A percentile compares a stretch with the other conserved stretches of the same genome.
These are phyloP conservation scores for Agrochola circellaris DNA, from an alignment of 2,888 invertebrate species.

Conservation along the genomic window DNA sequence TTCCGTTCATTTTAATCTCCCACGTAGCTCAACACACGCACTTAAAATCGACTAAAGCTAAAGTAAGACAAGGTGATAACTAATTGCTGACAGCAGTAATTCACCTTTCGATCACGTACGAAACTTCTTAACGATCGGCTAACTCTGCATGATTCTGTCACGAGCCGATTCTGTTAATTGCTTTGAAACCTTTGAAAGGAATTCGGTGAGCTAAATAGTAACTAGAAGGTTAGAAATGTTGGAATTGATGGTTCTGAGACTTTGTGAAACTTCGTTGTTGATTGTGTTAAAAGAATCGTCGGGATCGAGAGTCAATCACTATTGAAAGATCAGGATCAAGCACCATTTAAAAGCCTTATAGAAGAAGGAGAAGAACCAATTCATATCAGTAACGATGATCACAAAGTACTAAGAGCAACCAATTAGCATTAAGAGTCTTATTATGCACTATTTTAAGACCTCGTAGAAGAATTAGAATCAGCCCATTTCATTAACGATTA, in stretches of 20 bases:
- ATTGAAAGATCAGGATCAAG: neutral
- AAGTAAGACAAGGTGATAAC: slow-evolving; percentile 64
- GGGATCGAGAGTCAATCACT: neutral
- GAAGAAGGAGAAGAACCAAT: neutral
- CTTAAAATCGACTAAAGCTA: slow-evolving; percentile 25
- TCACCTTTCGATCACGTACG: slow-evolving; percentile 66
- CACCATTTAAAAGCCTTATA: neutral
- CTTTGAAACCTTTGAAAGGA: slow-evolving; percentile 31
- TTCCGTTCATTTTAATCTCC: slow-evolving; percentile 16
- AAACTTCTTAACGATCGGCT: slow-evolving; percentile 57
- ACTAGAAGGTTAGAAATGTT: slow-evolving; percentile 12
- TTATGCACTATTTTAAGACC: neutral
- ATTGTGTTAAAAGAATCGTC: neutral
- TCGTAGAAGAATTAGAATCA: neutral
- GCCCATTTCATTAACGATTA: neutral
- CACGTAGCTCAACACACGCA: slow-evolving; percentile 21
- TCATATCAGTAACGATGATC: neutral
- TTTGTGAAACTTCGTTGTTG: neutral
- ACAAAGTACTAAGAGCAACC: no score
- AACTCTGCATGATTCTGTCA: slow-evolving; percentile 70
- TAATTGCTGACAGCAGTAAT: slow-evolving; percentile 63
- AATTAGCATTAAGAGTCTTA: neutral
- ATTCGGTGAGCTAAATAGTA: slow-evolving; percentile 52
- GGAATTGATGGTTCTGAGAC: slow-evolving; percentile 14
- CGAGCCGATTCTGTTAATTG: slow-evolving; percentile 71